phyloP scores from a whole-genome alignment of 2,888 invertebrate genomes.

The Zaprionus bogoriensis region DNA sequence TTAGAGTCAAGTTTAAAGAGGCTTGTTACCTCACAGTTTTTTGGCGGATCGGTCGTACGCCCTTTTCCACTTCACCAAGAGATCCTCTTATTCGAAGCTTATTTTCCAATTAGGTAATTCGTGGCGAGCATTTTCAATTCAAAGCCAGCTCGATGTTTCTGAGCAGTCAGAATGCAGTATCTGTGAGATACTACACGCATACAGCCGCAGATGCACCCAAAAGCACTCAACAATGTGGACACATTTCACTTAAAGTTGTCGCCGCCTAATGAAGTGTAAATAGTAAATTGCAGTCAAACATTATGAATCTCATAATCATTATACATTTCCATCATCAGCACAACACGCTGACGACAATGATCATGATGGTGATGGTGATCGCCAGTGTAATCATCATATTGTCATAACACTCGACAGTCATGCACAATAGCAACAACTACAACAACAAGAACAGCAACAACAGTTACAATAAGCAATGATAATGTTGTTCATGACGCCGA shows the following conservation, averaged over 20 bases:
- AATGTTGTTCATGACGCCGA: conserved; percentile 58
- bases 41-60: too few relatives aligned
- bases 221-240: conserved; percentile 68
- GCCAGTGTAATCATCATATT: too few relatives aligned
- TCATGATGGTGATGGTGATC: conserved; percentile 19
- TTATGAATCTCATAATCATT: conserved; percentile 59
- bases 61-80: too few relatives aligned
- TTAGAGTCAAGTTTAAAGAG: conserved; percentile 25
- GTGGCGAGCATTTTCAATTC: conserved; percentile 43
- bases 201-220: conserved; percentile 20
- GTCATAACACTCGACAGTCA: conserved; percentile 36
- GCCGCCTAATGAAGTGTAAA: conserved; percentile 76
- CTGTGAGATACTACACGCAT: conserved; percentile 3
- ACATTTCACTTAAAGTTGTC: conserved; percentile 77
- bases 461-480: conserved; percentile 27
- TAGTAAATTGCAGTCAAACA: conserved; percentile 76
- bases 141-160: conserved; percentile 10
- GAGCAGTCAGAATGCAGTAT: conserved; percentile 14
- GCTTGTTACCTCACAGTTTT: conserved; percentile 17
- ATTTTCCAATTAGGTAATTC: conserved; percentile 54
- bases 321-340: conserved; percentile 33
- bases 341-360: background rate
- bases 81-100: conserved; percentile 21
- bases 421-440: conserved; percentile 24
- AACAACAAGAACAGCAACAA: too few relatives aligned